Base-by-base conservation (phyloP, 2,888 invertebrate species). In the Malthinus flaveolus region DNA sequence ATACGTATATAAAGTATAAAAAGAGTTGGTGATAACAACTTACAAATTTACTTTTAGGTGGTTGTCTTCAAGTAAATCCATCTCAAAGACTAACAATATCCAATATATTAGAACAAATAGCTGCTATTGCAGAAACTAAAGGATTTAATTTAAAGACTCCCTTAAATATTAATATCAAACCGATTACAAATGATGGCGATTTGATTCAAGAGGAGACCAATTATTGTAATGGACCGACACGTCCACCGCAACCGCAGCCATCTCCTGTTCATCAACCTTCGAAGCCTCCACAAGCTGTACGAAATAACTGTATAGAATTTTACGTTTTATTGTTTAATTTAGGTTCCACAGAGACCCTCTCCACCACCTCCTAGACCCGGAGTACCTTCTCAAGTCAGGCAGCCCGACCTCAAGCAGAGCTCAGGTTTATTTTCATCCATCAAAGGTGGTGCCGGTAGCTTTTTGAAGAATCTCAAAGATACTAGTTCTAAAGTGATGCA, bases 401-500 rank as follows among this genome's bases (percentile, higher is more conserved):
- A 42, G 23, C 72, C 68, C 31, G 66, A 71, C 47, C 69, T 71
- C 6, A 61, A 79, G 70, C 72, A 79, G 72, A 68, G 69, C 10
- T 42, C 62, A 1, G 90, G 92, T 23, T 77, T 93, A 15, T 91
- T 93, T 79, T 90, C 93, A 2, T 93, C 95, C 0, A 82, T 97
- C 32, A 90, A 88, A 75, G 96, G 96, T 15, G 95, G 96, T 48
- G 96, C 97, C 13, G 95, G 96, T 1, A 95, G 89, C 72, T 88
- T 97, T 70, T 82, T 97, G 60, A 95, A 95, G 73, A 97, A 96
- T 74, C 81, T 98, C 31, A 96, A 95, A 77, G 97, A 97, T 73
- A 97, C 96, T 0, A 95, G 97, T 12, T 90, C 90, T 34, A 97
- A 96, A 83, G 95, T 98, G 37, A 96, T 97, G 89, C 95, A 97